Conservation (phyloP, 2,113 vertebrate species). For the Lophochroa leadbeateri region DNA sequence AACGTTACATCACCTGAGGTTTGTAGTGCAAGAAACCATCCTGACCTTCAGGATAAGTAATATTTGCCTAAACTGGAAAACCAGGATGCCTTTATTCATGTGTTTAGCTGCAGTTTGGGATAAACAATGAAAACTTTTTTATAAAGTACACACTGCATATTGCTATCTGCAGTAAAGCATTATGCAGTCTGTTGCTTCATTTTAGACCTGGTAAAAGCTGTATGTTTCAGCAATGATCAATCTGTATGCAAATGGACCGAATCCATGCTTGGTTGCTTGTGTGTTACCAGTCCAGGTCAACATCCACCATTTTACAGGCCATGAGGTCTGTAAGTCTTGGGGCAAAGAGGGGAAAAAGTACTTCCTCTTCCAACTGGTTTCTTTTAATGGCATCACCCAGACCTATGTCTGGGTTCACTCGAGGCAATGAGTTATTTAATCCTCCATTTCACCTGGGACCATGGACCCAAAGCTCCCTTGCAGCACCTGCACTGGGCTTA, state of each 20-base stretch:
- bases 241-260: neutral
- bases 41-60: neutral
- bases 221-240: neutral
- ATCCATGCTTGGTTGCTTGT: neutral
- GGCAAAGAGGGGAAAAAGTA: neutral
- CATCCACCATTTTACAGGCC: neutral
- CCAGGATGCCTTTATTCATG: neutral
- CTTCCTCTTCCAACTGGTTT: neutral
- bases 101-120: neutral
- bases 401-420: neutral
- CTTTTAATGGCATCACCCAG: neutral
- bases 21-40: neutral
- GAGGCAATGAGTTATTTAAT: neutral
- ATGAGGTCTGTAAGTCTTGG: neutral
- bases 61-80: neutral
- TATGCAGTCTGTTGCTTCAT: neutral
- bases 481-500: neutral
- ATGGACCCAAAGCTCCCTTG: neutral
- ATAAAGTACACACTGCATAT: accelerated
- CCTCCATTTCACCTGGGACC: neutral
- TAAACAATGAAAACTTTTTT: neutral
- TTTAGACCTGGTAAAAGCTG: neutral
- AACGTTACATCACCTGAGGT: neutral
- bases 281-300: neutral
- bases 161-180: neutral